Conservation (phyloP, 1,140 invertebrate genomes). For the Bathynomus jamesi region DNA sequence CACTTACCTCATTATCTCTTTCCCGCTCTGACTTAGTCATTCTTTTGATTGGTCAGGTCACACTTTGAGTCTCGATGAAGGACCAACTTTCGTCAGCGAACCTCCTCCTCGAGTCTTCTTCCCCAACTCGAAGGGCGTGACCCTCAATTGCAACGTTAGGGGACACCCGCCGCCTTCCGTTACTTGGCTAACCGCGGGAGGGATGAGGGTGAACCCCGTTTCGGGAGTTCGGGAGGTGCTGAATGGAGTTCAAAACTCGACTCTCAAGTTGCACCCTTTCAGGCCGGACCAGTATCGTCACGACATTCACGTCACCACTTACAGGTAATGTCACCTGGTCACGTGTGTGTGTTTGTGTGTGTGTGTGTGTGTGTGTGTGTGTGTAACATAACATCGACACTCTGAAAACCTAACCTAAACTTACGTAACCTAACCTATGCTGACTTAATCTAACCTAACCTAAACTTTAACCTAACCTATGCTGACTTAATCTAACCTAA, state of each 20-base stretch:
- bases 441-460: too few species aligned
- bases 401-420: too few species aligned
- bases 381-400: too few species aligned
- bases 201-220: background rate
- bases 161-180: background rate
- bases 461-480: too few species aligned
- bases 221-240: background rate
- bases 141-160: background rate
- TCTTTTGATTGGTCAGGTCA: too few species aligned
- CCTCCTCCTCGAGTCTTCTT: background rate
- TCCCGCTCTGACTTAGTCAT: too few species aligned
- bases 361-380: too few species aligned
- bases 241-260: background rate
- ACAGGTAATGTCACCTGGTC: background rate
- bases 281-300: background rate
- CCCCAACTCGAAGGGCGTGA: background rate
- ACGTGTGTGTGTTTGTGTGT: too few species aligned
- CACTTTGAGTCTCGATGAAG: too few species aligned
- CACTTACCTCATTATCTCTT: too few species aligned
- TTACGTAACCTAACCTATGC: too few species aligned
- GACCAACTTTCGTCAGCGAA: background rate
- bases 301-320: background rate
- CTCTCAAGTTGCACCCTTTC: background rate
- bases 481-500: too few species aligned
- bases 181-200: background rate